These are phyloP conservation scores for Origma solitaria DNA, from an alignment of 2,113 vertebrate genomes.

Conservation along the genomic window DNA sequence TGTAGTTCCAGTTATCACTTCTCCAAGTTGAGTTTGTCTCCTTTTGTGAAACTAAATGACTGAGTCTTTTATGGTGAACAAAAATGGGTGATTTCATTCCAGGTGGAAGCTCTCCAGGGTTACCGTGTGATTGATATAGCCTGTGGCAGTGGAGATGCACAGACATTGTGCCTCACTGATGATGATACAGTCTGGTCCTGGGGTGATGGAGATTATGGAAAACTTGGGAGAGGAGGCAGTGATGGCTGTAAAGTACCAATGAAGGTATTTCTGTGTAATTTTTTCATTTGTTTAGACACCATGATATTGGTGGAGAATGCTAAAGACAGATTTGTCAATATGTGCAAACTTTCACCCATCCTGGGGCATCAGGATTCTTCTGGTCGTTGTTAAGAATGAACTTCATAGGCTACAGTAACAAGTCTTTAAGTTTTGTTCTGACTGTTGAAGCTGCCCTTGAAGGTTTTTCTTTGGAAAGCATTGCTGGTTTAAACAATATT, in stretches of 20 bases:
- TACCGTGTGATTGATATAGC: constrained; percentile 95
- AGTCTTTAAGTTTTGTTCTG: not conserved
- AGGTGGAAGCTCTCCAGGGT: constrained; percentile 98
- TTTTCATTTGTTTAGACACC: not conserved
- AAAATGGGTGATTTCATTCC: not conserved
- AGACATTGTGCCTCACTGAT: constrained; percentile 93
- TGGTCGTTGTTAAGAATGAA: not conserved
- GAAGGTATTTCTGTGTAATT: constrained; percentile 79
- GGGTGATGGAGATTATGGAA: constrained; percentile 98
- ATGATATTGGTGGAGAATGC: not conserved
- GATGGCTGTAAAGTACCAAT: constrained; percentile 98
- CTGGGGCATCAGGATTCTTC: not conserved
- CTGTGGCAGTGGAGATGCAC: constrained; percentile 95
- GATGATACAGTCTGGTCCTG: constrained; percentile 99
- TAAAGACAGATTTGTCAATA: not conserved
- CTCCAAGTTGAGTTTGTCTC: not conserved
- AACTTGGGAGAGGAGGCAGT: constrained; percentile 93
- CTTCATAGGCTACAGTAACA: not conserved
- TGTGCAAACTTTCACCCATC: not conserved
- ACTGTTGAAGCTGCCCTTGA: not conserved
- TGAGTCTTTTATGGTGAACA: not conserved
- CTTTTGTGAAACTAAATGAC: not conserved
- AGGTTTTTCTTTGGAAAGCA: not conserved
- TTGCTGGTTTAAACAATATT: not conserved
- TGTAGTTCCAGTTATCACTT: not conserved